These are phyloP conservation scores for Entomobrya proxima DNA, from an alignment of 2,888 invertebrate species.

Conservation along the genomic window DNA sequence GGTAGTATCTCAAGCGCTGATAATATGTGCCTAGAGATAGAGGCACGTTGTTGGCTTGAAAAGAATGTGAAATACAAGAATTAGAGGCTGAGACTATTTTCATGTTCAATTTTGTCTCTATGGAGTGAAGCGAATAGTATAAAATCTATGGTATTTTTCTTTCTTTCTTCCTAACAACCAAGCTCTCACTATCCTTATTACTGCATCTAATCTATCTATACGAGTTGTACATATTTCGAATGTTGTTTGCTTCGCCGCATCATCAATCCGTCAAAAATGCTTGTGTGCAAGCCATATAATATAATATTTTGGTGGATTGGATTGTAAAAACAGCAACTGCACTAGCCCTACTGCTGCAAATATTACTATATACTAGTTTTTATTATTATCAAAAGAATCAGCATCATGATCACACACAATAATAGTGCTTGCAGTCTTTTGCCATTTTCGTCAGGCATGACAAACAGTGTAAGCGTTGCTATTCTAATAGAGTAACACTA, in stretches of 20 bases:
- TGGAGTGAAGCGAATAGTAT: neutral
- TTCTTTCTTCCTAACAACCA: neutral
- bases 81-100: slow-evolving; percentile 31
- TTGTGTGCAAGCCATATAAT: neutral
- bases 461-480: too few species aligned
- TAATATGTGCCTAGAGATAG: neutral
- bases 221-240: neutral
- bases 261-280: neutral
- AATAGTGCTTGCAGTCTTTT: too few species aligned
- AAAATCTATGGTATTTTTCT: too few species aligned
- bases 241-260: slow-evolving; percentile 15
- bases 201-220: neutral
- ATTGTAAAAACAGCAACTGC: too few species aligned
- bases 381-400: too few species aligned
- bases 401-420: too few species aligned
- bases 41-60: slow-evolving; percentile 21
- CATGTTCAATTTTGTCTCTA: slow-evolving; percentile 42
- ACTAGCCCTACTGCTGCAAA: too few species aligned
- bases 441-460: too few species aligned
- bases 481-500: too few species aligned
- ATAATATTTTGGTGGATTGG: too few species aligned
- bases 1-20: neutral
- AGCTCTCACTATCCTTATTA: slow-evolving; percentile 23
- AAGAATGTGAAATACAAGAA: slow-evolving; percentile 30
- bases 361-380: too few species aligned